Base-by-base conservation (phyloP, 2,888 invertebrate species). In the Myathropa florea region DNA sequence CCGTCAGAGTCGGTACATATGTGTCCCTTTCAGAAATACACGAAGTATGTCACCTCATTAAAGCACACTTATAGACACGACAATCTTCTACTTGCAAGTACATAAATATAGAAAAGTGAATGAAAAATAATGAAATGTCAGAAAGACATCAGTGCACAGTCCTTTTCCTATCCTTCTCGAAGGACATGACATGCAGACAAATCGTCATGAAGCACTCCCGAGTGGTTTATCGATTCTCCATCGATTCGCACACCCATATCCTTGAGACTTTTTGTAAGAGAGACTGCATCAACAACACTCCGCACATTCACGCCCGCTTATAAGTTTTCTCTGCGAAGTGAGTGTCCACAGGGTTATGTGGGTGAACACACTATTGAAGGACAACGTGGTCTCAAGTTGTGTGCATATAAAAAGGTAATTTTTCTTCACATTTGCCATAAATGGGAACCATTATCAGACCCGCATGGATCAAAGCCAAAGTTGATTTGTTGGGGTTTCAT, bases 351-450 rank as follows among this genome's bases (percentile, higher is more conserved):
- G 12, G 10, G 30, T 10, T 12, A 33, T 33, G 60, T 60, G 67
- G 67, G 67, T 76, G 76, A 76, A 76, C 60, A 76, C 60, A 61
- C 76, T 76, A 24, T 30, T 23, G 3, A 39, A 67, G 67, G 46
- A 30, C 46, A 53, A 23, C 24, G 59, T 67, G 76, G 60, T 53
- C 21, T 67, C 28, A 14, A 30, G 59, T 30, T 4, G n/a, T 71
- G 67, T 60, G 67, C 60, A 60, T 60, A 59, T 67, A 46, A 46
- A 60, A 28, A 59, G 59, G 67, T 65, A 59, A 30, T 65, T 60
- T 76, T 23, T 65, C 39, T n/a, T 23, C 26, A n/a, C 14, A 7
- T 2, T 7, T 53, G 18, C 2, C 46, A 46, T 6, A 14, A 46
- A 14, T 46, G 30, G 10, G 30, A 3, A 18, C 53, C 18, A 53